phyloP scores from a whole-genome alignment of 23 tunicate genomes.

The Trididemnum nubilum region DNA sequence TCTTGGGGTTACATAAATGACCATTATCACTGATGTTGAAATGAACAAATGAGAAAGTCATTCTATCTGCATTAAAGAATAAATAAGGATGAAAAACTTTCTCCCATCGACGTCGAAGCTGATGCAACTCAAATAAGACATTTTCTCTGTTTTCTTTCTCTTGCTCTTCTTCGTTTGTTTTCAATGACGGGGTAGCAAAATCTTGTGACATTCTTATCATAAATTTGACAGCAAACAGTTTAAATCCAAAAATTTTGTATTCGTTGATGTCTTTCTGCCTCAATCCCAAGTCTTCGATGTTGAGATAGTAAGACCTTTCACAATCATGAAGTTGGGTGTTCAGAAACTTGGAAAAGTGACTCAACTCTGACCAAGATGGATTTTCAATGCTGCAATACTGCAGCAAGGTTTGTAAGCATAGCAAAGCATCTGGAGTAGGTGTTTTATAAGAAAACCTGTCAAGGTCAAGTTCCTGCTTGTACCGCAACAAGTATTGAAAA shows the following conservation, averaged over 20 bases:
- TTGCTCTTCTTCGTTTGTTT: not conserved
- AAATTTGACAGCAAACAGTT: slow-evolving; percentile 44
- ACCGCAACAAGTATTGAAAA: slow-evolving; percentile 41
- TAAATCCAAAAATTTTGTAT: slow-evolving; percentile 33
- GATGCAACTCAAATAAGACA: slow-evolving; percentile 53
- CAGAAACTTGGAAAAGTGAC: slow-evolving; percentile 57
- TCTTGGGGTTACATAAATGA: slow-evolving; percentile 24
- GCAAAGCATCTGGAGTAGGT: slow-evolving; percentile 21
- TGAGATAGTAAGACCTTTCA: slow-evolving; percentile 51
- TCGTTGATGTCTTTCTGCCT: not conserved
- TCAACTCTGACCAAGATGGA: slow-evolving; percentile 66
- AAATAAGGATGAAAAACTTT: slow-evolving; percentile 54
- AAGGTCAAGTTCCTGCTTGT: slow-evolving; percentile 14
- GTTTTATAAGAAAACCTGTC: slow-evolving; percentile 43
- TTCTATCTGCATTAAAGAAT: slow-evolving; percentile 64
- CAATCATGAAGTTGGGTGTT: slow-evolving; percentile 59
- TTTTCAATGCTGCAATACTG: slow-evolving; percentile 45
- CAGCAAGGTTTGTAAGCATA: slow-evolving; percentile 50
- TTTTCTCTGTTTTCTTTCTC: not conserved
- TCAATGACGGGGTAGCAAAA: slow-evolving; percentile 58
- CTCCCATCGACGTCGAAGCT: slow-evolving; percentile 64
- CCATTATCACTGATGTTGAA: slow-evolving; percentile 42
- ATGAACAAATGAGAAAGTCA: slow-evolving; percentile 57
- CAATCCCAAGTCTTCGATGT: not conserved
- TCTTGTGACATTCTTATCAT: slow-evolving; percentile 72